Evolutionary conservation across 2,888 invertebrate genomes (phyloP), one percentile per base, ranked within the genome.

Genomic region (Galerucella calmariensis): DNA sequence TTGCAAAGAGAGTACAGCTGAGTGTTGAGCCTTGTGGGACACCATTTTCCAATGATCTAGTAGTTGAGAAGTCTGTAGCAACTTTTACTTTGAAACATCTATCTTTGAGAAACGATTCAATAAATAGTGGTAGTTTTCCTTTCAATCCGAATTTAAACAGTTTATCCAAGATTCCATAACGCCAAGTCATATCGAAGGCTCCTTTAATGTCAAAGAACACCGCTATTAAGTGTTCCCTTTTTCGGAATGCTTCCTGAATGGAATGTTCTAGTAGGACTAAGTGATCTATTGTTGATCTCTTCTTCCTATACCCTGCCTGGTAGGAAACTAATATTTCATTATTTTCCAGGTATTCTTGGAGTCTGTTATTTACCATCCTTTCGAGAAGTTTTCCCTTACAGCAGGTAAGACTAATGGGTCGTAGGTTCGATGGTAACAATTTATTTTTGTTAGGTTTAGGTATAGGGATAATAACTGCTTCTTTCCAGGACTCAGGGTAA

Each of bases 21-120:
- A 80, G 67, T 11, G 70, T 73, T 8, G 73, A 79, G 0, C 79
- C 76, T 69, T 79, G 78, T 6, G 78, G 76, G 9, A 77, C 65
- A n/a, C 27, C 27, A 27, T 27, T 27, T 27, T 27, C 27, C 3
- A 27, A 27, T 27, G 3, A 27, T 27, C 27, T 77, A 76, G 69
- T 78, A 78, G 67, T 74, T 75, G 11, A 77, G 58, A 20, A 12
- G 10, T 65, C 41, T 51, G 51, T 11, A 12, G 14, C 71, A 27
- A 76, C 10, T 46, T 66, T 51, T 0, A 71, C 65, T 51, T 20
- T 56, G 27, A 73, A 72, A 1, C 48, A 46, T 12, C 73, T 11
- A 44, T 73, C 20, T 51, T 67, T 20, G n/a, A 69, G 46, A 27
- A 74, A 74, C 12, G 48, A 59, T 41, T 12, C 1, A 11, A 76